Conservation (phyloP, 2,797 vertebrate genomes). For the Acanthornis magna region DNA sequence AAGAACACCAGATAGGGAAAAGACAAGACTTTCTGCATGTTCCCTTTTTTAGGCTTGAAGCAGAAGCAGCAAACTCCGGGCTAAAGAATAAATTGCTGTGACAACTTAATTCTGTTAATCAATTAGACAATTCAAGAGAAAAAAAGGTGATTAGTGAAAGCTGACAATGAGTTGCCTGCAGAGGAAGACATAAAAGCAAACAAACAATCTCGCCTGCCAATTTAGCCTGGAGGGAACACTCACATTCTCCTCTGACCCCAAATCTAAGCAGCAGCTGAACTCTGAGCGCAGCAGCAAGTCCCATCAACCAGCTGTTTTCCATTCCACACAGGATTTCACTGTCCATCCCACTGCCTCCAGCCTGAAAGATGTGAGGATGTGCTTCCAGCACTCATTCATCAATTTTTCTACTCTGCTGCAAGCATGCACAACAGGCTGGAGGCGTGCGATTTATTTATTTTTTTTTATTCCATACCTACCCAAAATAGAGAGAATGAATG, state of each 20-base stretch:
- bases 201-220: constrained; percentile 21
- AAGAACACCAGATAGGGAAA: neutral
- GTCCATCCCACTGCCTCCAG: neutral
- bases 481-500: neutral
- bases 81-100: constrained; percentile 10
- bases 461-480: neutral
- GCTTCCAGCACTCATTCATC: neutral
- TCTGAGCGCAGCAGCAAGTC: neutral
- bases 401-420: neutral
- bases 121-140: constrained; percentile 25
- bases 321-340: neutral
- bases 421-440: neutral
- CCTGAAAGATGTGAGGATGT: neutral
- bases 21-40: neutral
- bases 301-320: constrained; percentile 18
- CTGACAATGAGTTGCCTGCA: constrained; percentile 16
- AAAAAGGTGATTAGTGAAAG: constrained; percentile 37
- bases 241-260: constrained; percentile 33
- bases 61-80: neutral
- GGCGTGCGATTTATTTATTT: neutral
- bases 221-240: constrained; percentile 30
- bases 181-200: constrained; percentile 26
- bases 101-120: constrained; percentile 54
- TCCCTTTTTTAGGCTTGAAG: neutral
- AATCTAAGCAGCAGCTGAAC: constrained; percentile 45